Conservation (phyloP, 2,113 vertebrate genomes). For the Tympanuchus pallidicinctus region DNA sequence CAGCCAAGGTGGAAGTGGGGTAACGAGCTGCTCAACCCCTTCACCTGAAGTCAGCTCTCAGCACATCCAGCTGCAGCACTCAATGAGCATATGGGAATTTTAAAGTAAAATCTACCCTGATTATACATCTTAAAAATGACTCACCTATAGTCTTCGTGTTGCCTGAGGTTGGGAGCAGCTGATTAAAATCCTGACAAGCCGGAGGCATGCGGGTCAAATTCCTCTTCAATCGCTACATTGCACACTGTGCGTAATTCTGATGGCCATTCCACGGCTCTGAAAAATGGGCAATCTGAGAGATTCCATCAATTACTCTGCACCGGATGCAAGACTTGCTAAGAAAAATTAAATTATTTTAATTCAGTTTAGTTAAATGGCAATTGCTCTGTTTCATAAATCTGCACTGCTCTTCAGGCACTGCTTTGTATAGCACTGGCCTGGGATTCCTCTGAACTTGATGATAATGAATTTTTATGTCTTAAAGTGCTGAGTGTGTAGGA, state of each 20-base stretch:
- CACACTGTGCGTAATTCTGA: neutral
- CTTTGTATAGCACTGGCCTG: neutral
- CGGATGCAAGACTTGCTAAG: neutral
- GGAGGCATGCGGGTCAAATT: neutral
- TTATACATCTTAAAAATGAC: neutral
- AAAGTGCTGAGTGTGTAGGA: neutral
- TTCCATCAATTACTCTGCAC: neutral
- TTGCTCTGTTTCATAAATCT: neutral
- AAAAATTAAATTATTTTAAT: neutral
- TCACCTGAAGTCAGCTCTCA: neutral
- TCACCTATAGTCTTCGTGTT: neutral
- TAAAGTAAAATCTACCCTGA: neutral
- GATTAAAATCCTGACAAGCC: neutral
- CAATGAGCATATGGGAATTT: neutral
- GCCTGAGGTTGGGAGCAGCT: neutral
- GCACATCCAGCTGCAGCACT: neutral
- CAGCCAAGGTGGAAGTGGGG: neutral
- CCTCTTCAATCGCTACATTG: neutral
- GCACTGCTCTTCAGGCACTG: neutral
- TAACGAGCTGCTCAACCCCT: neutral
- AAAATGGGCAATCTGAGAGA: neutral
- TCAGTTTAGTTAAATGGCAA: neutral
- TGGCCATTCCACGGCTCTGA: neutral
- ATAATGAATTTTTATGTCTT: neutral
- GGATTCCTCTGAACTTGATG: neutral